These are phyloP conservation scores for Cervus canadensis DNA, from an alignment of 2,113 vertebrate species.

Conservation along the genomic window DNA sequence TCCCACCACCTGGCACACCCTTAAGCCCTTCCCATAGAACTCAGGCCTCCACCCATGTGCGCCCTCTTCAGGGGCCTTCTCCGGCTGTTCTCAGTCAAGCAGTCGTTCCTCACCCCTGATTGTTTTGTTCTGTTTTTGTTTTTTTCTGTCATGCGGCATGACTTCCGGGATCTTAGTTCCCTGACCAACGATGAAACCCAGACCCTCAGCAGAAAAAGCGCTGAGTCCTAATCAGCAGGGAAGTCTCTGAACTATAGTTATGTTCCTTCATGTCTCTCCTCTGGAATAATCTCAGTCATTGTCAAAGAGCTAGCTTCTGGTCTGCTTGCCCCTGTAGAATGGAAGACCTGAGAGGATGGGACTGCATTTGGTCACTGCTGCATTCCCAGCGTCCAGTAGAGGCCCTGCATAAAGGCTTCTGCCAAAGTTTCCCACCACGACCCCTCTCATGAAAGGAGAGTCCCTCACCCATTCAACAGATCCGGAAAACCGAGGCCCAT, in stretches of 20 bases:
- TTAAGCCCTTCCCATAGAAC: not conserved
- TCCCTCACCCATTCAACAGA: not conserved
- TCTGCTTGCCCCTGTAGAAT: not conserved
- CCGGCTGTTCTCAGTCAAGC: not conserved
- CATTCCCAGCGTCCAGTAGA: not conserved
- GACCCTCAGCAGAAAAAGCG: not conserved
- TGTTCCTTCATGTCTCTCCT: not conserved
- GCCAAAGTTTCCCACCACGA: not conserved
- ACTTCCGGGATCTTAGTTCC: not conserved
- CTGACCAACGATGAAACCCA: not conserved
- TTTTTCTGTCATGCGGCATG: not conserved
- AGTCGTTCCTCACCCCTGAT: accelerated
- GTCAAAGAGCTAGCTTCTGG: not conserved
- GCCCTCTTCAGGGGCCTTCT: not conserved
- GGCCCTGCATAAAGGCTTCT: not conserved
- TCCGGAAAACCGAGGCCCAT: not conserved
- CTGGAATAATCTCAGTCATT: not conserved
- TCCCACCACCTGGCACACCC: not conserved
- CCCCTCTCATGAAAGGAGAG: not conserved
- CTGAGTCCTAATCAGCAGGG: not conserved
- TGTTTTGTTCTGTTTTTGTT: not conserved
- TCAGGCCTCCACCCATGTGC: accelerated
- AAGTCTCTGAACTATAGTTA: not conserved
- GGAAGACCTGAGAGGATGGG: not conserved
- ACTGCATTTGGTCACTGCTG: not conserved